Conservation (phyloP, 2,113 vertebrate species). For the Micronisus gabar region DNA sequence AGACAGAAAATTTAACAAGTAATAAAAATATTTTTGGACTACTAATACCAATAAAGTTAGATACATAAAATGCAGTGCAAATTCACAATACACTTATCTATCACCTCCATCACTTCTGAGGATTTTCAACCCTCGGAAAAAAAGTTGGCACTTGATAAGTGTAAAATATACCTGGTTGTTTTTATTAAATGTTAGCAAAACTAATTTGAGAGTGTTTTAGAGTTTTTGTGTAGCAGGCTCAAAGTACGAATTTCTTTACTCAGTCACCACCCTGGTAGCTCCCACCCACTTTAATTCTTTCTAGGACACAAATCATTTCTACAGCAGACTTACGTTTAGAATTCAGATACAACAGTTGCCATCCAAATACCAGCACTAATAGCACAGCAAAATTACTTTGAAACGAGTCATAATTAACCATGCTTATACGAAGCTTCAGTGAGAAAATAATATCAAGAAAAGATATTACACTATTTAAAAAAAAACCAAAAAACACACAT, state of each 20-base stretch:
- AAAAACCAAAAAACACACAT: not conserved
- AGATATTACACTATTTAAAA: not conserved
- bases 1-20: constrained; percentile 59
- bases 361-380: constrained; percentile 40
- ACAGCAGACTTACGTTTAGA: not conserved
- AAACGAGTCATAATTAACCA: constrained; percentile 19
- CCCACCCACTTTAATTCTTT: not conserved
- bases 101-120: constrained; percentile 16
- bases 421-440: constrained; percentile 20
- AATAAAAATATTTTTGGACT: constrained; percentile 54
- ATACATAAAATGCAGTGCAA: constrained; percentile 65
- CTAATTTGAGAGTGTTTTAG: not conserved
- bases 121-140: not conserved
- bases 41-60: constrained; percentile 27
- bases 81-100: constrained; percentile 42
- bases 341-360: not conserved
- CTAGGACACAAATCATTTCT: not conserved
- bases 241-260: not conserved
- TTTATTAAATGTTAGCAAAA: constrained; percentile 1
- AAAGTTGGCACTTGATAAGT: constrained; percentile 55
- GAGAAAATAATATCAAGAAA: not conserved
- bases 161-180: constrained; percentile 51
- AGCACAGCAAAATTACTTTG: constrained; percentile 16
- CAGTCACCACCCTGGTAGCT: not conserved
- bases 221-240: constrained; percentile 35